Evolutionary conservation across 2,888 invertebrate species (phyloP).

Genomic region (Mayetiola destructor): DNA sequence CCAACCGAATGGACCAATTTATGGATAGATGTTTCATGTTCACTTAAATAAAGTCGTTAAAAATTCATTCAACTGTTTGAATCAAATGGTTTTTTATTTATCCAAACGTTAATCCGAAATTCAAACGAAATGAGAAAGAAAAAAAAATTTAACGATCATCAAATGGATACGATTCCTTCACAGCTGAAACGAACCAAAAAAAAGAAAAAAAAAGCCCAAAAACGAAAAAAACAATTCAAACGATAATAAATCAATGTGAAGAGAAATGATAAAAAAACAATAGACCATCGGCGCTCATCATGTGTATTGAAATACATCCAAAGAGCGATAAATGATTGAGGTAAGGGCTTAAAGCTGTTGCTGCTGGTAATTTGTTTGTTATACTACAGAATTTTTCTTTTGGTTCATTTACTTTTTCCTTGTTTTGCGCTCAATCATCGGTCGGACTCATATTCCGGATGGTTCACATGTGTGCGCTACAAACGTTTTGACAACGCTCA

Average conservation of each 20-base stretch:
- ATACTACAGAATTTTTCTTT: background rate
- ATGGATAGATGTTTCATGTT: too few relatives aligned
- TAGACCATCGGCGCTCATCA: background rate
- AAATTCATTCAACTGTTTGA: too few relatives aligned
- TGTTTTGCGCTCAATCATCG: too few relatives aligned
- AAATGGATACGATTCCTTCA: background rate
- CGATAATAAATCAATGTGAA: background rate
- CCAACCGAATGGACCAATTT: too few relatives aligned
- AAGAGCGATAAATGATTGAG: conserved; percentile 1
- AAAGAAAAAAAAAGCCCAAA: background rate
- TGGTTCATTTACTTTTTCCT: background rate
- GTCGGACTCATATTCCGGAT: background rate
- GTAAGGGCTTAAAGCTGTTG: conserved; percentile 2
- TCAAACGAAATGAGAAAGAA: too few relatives aligned
- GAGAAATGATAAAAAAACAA: background rate
- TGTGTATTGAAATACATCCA: too few relatives aligned
- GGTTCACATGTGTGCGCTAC: too few relatives aligned
- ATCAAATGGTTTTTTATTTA: too few relatives aligned
- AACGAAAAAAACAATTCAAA: background rate
- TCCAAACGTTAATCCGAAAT: too few relatives aligned
- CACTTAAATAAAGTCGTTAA: too few relatives aligned
- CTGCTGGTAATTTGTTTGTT: conserved; percentile 3
- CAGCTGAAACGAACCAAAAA: too few relatives aligned
- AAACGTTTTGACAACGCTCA: too few relatives aligned
- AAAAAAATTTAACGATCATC: background rate